phyloP scores from a whole-genome alignment of 2,797 vertebrate species.

The Cossypha caffra region DNA sequence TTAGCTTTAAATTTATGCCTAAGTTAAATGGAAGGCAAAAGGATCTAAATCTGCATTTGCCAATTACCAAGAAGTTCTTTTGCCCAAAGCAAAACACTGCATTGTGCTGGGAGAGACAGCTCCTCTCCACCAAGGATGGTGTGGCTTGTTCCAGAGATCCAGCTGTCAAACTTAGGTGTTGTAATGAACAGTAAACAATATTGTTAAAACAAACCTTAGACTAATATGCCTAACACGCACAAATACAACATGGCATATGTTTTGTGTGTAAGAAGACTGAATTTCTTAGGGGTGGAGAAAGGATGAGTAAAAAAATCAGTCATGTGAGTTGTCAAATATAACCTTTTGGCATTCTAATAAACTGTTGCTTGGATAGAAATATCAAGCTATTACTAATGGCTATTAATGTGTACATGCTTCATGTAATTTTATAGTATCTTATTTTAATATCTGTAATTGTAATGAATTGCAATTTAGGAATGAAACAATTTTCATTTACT shows the following conservation, averaged over 20 bases:
- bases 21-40: neutral
- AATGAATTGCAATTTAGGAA: slow-evolving; percentile 99
- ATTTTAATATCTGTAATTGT: slow-evolving; percentile 96
- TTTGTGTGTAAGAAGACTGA: neutral
- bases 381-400: slow-evolving; percentile 86
- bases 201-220: neutral
- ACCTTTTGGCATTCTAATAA: slow-evolving; percentile 85
- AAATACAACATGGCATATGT: slow-evolving; percentile 5
- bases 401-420: slow-evolving; percentile 94
- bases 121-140: neutral
- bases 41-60: neutral
- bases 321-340: slow-evolving; percentile 83
- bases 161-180: neutral
- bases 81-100: neutral
- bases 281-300: slow-evolving; percentile 70
- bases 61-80: neutral
- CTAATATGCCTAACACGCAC: neutral
- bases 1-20: neutral
- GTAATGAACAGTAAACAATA: neutral
- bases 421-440: slow-evolving; percentile 93
- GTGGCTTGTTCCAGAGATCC: neutral
- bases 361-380: slow-evolving; percentile 86
- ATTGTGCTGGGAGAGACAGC: neutral
- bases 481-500: slow-evolving; percentile 94
- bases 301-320: slow-evolving; percentile 77